These are phyloP conservation scores for Corythaixoides concolor DNA, from an alignment of 2,113 vertebrate genomes.

Conservation along the genomic window DNA sequence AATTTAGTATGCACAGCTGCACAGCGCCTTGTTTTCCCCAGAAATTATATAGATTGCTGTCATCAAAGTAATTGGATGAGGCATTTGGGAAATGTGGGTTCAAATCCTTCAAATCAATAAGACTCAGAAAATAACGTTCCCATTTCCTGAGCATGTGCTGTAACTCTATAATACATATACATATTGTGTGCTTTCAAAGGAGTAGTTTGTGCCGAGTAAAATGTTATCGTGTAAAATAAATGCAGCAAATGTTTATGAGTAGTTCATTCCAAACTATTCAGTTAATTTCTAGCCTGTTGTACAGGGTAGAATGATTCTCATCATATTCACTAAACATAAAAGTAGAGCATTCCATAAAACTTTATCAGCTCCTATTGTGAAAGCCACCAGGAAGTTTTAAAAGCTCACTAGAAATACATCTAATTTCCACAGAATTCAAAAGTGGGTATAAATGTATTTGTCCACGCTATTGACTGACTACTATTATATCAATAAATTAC, in stretches of 20 bases:
- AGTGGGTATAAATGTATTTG: not conserved
- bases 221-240: constrained; percentile 31
- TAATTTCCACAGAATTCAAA: constrained; percentile 21
- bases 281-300: constrained; percentile 35
- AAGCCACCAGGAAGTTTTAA: constrained; percentile 42
- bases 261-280: constrained; percentile 38
- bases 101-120: constrained; percentile 6
- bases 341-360: constrained; percentile 43
- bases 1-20: not conserved
- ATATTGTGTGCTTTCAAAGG: not conserved
- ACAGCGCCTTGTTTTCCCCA: not conserved
- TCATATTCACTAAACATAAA: constrained; percentile 24
- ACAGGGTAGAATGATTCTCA: not conserved
- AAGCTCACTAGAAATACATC: constrained; percentile 20
- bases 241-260: constrained; percentile 37
- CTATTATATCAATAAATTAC: not conserved
- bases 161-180: not conserved
- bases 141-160: not conserved
- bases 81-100: constrained; percentile 6
- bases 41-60: constrained; percentile 1
- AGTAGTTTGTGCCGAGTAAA: not conserved
- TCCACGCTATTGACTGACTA: not conserved
- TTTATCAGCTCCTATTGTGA: constrained; percentile 46
- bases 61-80: not conserved
- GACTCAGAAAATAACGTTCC: not conserved